Conservation (phyloP, 2,113 vertebrate species). For the Blennius ocellaris region DNA sequence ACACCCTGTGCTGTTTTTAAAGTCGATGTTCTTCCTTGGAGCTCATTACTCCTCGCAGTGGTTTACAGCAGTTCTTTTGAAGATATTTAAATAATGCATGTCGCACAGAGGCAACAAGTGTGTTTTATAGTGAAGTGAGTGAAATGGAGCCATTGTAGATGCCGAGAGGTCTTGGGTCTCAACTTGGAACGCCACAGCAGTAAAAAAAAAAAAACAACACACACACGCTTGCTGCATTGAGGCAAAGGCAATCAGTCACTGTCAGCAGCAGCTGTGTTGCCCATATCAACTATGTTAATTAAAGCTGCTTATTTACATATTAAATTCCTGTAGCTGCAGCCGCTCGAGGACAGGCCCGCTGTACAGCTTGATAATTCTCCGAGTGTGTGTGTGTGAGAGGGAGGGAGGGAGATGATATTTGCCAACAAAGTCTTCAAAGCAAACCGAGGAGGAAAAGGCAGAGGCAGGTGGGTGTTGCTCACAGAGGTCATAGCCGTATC, state of each 20-base stretch:
- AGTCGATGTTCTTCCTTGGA: constrained; percentile 11
- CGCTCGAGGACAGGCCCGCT: constrained; percentile 82
- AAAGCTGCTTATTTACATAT: constrained; percentile 95
- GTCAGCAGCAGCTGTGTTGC: constrained; percentile 93
- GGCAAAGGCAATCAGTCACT: constrained; percentile 91
- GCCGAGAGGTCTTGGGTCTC: constrained; percentile 18
- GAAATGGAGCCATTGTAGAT: constrained; percentile 18
- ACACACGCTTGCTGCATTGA: constrained; percentile 45
- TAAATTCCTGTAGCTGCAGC: constrained; percentile 90
- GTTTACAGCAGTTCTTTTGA: neutral
- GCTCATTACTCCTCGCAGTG: constrained; percentile 15
- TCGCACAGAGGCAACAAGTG: constrained; percentile 30
- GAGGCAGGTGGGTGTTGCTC: constrained; percentile 66
- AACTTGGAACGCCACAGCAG: constrained; percentile 37
- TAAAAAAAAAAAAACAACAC: neutral
- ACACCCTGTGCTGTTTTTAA: neutral
- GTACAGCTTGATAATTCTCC: constrained; percentile 68
- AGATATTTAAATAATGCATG: constrained; percentile 1
- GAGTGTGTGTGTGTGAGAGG: constrained; percentile 46
- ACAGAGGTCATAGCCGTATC: constrained; percentile 52
- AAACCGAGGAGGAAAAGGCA: constrained; percentile 41
- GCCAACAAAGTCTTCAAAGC: constrained; percentile 48
- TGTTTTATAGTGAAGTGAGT: constrained; percentile 16
- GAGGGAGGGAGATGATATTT: constrained; percentile 32
- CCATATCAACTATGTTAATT: constrained; percentile 94